Evolutionary conservation across 2,113 vertebrate species (phyloP).

Genomic region (Isichthys henryi): DNA sequence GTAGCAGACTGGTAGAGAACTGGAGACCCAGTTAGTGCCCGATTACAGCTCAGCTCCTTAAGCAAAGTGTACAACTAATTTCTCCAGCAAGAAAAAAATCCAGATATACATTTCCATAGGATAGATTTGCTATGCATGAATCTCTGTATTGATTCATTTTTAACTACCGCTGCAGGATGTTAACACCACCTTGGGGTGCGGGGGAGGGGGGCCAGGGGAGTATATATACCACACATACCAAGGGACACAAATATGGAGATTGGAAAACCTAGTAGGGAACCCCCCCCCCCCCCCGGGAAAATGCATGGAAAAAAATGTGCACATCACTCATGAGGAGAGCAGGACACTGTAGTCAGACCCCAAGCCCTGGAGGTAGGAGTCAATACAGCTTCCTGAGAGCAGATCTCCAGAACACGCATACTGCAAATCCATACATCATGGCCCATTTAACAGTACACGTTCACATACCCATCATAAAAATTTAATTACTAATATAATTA

Average conservation of each 20-base stretch:
- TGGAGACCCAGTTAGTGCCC: background rate
- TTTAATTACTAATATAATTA: background rate
- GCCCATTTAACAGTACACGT: background rate
- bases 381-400: background rate
- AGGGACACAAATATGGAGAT: background rate
- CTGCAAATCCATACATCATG: background rate
- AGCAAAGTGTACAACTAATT: background rate
- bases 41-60: background rate
- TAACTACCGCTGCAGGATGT: background rate
- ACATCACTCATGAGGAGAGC: background rate
- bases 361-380: background rate
- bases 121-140: background rate
- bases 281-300: background rate
- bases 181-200: background rate
- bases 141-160: background rate
- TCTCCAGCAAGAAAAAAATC: background rate
- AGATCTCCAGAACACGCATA: background rate
- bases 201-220: background rate
- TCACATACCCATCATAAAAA: background rate
- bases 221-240: background rate
- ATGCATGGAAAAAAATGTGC: background rate
- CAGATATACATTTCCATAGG: background rate
- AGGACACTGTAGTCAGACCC: background rate
- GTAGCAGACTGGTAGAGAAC: background rate
- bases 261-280: background rate